Evolutionary conservation across 2,113 vertebrate species (phyloP).

Genomic region (Scalopus aquaticus): DNA sequence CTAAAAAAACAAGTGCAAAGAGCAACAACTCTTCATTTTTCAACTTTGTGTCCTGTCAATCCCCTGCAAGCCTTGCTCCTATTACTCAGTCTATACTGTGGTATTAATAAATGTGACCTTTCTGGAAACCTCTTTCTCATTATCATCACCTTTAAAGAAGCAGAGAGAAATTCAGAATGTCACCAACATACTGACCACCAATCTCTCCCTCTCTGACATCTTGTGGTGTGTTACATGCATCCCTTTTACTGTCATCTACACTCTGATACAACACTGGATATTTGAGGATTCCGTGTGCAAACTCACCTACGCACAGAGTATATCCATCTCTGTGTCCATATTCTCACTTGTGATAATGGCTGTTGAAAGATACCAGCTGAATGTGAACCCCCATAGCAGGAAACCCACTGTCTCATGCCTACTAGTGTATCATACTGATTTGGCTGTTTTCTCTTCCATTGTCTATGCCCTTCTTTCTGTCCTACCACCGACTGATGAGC

Average conservation of each 20-base stretch:
- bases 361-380: slow-evolving; percentile 85
- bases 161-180: slow-evolving; percentile 84
- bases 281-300: slow-evolving; percentile 87
- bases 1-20: slow-evolving; percentile 72
- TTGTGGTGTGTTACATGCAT: slow-evolving; percentile 85
- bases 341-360: slow-evolving; percentile 86
- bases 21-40: slow-evolving; percentile 77
- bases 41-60: slow-evolving; percentile 81
- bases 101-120: slow-evolving; percentile 82
- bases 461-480: slow-evolving; percentile 84
- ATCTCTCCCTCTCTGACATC: slow-evolving; percentile 86
- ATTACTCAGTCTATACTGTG: slow-evolving; percentile 79
- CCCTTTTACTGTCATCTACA: too few relatives aligned
- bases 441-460: slow-evolving; percentile 83
- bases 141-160: slow-evolving; percentile 82
- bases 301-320: slow-evolving; percentile 83
- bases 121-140: slow-evolving; percentile 86
- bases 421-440: slow-evolving; percentile 83
- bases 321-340: slow-evolving; percentile 85
- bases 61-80: slow-evolving; percentile 79
- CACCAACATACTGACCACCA: slow-evolving; percentile 85
- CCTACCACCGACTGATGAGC: slow-evolving; percentile 84
- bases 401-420: slow-evolving; percentile 83
- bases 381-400: slow-evolving; percentile 86
- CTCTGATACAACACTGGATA: too few relatives aligned